phyloP scores from a whole-genome alignment of 2,888 invertebrate species.

The Ectemnius continuus region DNA sequence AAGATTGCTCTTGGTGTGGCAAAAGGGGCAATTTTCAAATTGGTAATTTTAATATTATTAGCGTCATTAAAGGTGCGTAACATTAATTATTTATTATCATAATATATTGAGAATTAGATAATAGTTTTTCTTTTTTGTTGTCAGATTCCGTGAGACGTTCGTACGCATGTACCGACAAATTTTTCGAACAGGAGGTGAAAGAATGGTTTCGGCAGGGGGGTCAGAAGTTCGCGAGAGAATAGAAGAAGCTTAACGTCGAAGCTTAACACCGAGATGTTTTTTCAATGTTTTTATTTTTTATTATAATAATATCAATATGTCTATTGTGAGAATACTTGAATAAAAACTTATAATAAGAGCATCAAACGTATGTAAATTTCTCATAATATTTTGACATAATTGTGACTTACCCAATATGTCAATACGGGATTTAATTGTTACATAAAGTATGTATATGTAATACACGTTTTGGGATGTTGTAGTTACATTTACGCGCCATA shows the following conservation, averaged over 20 bases:
- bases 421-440: neutral
- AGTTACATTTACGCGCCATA: neutral
- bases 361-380: neutral
- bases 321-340: neutral
- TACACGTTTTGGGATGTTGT: slow-evolving; percentile 4
- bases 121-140: slow-evolving; percentile 1
- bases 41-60: neutral
- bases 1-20: neutral
- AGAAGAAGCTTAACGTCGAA: neutral
- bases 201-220: neutral
- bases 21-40: neutral
- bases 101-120: neutral
- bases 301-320: neutral
- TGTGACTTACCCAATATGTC: neutral
- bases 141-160: slow-evolving; percentile 4
- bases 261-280: too few species aligned
- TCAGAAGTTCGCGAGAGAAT: neutral
- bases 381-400: neutral
- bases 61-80: neutral
- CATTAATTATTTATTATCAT: neutral
- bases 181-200: slow-evolving; percentile 1
- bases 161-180: neutral
- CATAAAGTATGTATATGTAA: neutral
- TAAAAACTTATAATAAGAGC: neutral
- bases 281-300: neutral